Evolutionary conservation across 2,797 vertebrate genomes (phyloP), one percentile per base, ranked within the genome.

Genomic region (Enteromius unitaeniatus): DNA sequence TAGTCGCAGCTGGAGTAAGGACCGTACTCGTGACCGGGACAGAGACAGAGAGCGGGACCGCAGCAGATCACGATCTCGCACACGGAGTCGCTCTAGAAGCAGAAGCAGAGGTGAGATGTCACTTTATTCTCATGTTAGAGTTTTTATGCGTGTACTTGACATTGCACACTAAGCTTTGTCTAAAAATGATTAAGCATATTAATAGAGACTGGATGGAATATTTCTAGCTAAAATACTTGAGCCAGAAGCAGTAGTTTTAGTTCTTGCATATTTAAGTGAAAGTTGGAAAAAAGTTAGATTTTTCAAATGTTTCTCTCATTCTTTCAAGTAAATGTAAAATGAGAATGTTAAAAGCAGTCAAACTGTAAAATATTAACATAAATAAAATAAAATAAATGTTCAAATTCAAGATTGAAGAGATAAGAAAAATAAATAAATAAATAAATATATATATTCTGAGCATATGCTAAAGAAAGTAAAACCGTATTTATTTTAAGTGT

Each of bases 1-100:
- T 7, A 99, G 97, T 84, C 94, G 97, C 70, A 99, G 98, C 86
- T 98, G 97, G 97, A 98, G 97, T 94, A 99, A 98, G 91, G 97
- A 98, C 87, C 94, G 96, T 8, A 77, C 94, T 60, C 95, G 97
- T 7, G 97, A 98, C 83, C 93, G 97, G 0, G 98, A 99, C 64
- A 93, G 98, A 87, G 97, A 98, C 84, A 88, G 93, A 84, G 97
- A 95, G 81, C 93, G 95, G 89, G 94, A 96, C 23, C 95, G 96
- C 90, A 96, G 94, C 89, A 93, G 95, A 87, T 98, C 96, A 85
- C 94, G 95, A 81, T 95, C 96, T 2, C 93, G 95, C 87, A 97
- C 96, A 91, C 95, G 96, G 89, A 94, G 89, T 40, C 90, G 89
- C 1, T 92, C 94, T 21, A 88, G 92, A 87, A 95, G 90, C 81